Percentiles rank a stretch among this genome's conserved stretches.
Evolutionary conservation across 1,140 invertebrate genomes (phyloP).

Genomic region (Ips nitidus): DNA sequence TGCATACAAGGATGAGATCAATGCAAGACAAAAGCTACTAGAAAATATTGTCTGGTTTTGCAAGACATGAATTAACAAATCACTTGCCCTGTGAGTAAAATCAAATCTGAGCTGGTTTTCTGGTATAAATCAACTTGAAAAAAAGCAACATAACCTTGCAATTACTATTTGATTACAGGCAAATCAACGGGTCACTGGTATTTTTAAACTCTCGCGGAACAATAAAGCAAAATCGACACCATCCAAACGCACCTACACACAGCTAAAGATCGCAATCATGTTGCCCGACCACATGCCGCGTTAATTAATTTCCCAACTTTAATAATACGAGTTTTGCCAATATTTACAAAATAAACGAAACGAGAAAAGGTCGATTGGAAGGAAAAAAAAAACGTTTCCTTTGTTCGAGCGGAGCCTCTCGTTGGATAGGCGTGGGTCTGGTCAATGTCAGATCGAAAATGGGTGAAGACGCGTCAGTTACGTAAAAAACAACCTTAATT

Average conservation of each 20-base stretch:
- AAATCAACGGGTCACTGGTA: neutral
- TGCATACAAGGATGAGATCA: too few relatives aligned
- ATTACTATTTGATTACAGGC: neutral
- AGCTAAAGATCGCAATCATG: neutral
- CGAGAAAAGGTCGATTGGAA: neutral
- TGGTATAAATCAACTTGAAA: too few relatives aligned
- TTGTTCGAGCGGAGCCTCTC: neutral
- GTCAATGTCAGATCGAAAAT: neutral
- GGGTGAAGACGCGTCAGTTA: neutral
- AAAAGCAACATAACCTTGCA: neutral
- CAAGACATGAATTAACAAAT: too few relatives aligned
- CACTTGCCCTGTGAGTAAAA: neutral
- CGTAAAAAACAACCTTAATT: conserved; percentile 1
- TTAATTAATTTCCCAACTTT: conserved; percentile 3
- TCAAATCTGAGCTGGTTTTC: neutral
- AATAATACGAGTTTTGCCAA: conserved; percentile 1
- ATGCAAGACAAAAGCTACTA: too few relatives aligned
- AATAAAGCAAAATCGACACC: too few relatives aligned
- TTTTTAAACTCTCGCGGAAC: neutral
- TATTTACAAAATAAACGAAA: conserved; percentile 1
- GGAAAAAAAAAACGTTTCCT: neutral
- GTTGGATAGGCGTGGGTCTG: neutral
- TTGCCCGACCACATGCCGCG: neutral
- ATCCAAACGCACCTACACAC: neutral
- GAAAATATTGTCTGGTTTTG: too few relatives aligned